Evolutionary conservation across 2,113 vertebrate genomes (phyloP).

Genomic region (Octodon degus): DNA sequence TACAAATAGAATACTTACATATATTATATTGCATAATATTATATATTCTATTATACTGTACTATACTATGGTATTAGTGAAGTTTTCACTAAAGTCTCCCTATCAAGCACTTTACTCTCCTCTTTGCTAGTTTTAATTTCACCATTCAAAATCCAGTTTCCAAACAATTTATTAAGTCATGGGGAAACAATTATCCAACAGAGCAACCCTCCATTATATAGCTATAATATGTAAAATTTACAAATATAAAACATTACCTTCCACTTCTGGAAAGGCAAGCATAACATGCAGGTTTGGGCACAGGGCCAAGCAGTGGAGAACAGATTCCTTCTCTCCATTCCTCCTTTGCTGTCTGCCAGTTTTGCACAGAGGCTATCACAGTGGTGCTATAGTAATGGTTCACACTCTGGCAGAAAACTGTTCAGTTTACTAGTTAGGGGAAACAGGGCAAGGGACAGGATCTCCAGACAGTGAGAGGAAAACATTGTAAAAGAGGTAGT

Average conservation of each 20-base stretch:
- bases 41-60: not conserved
- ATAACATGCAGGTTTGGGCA: not conserved
- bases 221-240: not conserved
- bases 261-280: not conserved
- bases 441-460: not conserved
- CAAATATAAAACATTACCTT: not conserved
- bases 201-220: not conserved
- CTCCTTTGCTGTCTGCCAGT: not conserved
- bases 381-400: not conserved
- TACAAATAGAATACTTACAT: not conserved
- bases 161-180: not conserved
- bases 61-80: not conserved
- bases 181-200: not conserved
- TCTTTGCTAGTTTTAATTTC: slow-evolving; percentile 5
- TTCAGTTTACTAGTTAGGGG: not conserved
- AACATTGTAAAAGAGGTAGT: not conserved
- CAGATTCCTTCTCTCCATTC: not conserved
- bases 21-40: not conserved
- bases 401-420: not conserved
- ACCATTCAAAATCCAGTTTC: slow-evolving; percentile 1
- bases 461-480: not conserved
- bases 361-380: not conserved
- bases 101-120: not conserved
- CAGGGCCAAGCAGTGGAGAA: not conserved
- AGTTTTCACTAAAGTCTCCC: not conserved